Evolutionary conservation across 2,797 vertebrate genomes (phyloP).

Genomic region (Sus cebifrons): DNA sequence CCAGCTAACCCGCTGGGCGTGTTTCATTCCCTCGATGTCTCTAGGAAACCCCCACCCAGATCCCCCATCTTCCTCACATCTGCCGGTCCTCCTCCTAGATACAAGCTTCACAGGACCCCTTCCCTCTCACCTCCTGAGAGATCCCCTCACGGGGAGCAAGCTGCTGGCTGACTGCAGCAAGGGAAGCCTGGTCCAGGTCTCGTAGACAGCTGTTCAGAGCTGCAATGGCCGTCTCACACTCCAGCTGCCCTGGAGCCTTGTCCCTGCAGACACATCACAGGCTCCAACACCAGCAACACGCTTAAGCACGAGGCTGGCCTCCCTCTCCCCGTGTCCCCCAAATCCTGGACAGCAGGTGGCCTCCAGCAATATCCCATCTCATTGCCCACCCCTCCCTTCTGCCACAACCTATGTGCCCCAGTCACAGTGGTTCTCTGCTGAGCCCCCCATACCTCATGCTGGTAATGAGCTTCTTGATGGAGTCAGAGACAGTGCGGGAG

Average conservation of each 20-base stretch:
- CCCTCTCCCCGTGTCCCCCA: not conserved
- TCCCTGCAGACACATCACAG: slow-evolving; percentile 91
- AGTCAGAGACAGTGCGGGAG: slow-evolving; percentile 98
- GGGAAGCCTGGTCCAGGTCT: slow-evolving; percentile 98
- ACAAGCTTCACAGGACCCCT: not conserved
- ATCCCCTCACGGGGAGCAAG: slow-evolving; percentile 97
- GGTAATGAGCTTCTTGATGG: slow-evolving; percentile 99
- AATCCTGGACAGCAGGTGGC: not conserved
- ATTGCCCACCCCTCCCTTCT: not conserved
- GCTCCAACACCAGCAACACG: slow-evolving; percentile 57
- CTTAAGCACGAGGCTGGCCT: not conserved
- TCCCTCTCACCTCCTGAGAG: slow-evolving; percentile 96
- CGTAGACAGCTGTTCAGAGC: slow-evolving; percentile 96
- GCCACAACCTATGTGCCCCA: not conserved
- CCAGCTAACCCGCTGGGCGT: not conserved
- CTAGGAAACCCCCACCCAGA: not conserved
- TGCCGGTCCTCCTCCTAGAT: not conserved
- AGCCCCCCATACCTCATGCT: slow-evolving; percentile 96
- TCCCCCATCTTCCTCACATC: not conserved
- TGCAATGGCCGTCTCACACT: slow-evolving; percentile 97
- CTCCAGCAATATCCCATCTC: not conserved
- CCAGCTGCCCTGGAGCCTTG: slow-evolving; percentile 98
- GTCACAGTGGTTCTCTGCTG: not conserved
- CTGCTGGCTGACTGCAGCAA: slow-evolving; percentile 98
- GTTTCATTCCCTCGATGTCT: not conserved